Percentiles rank a stretch among this genome's conserved stretches.
These are phyloP conservation scores for Chrysocyon brachyurus DNA, from an alignment of 2,797 vertebrate species.

Conservation along the genomic window DNA sequence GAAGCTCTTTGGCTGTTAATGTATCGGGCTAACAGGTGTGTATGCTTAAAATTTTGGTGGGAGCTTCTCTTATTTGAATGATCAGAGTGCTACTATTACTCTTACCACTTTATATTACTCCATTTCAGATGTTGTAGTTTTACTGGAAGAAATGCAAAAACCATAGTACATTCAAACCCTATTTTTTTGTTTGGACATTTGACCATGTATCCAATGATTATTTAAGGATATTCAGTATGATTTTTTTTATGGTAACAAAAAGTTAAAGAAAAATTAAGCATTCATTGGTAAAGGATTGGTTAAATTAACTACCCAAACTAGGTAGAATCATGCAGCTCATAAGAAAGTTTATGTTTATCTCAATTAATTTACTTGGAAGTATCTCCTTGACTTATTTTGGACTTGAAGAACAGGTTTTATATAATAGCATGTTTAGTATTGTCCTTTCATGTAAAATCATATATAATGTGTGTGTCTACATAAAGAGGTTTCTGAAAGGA, in stretches of 20 bases:
- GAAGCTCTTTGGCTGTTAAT: background rate
- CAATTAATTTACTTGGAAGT: background rate
- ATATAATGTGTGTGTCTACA: background rate
- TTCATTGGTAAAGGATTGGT: slow-evolving; percentile 32
- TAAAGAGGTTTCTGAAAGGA: background rate
- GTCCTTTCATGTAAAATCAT: background rate
- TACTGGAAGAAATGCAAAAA: background rate
- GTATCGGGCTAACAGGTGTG: background rate
- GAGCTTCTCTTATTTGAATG: background rate
- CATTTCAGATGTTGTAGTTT: background rate
- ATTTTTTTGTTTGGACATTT: background rate
- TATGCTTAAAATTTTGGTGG: slow-evolving; percentile 16
- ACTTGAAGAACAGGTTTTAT: slow-evolving; percentile 40
- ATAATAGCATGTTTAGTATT: background rate
- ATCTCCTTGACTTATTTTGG: background rate
- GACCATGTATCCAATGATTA: background rate
- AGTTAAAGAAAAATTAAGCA: slow-evolving; percentile 6
- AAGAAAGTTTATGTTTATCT: background rate
- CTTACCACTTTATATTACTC: background rate
- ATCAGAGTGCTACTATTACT: background rate
- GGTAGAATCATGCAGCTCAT: background rate
- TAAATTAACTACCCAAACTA: slow-evolving; percentile 27
- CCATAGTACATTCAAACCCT: background rate
- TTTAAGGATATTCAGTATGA: background rate
- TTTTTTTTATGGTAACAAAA: slow-evolving; percentile 18